These are phyloP conservation scores for Harpagus bidentatus DNA, from an alignment of 2,113 vertebrate species.

Conservation along the genomic window DNA sequence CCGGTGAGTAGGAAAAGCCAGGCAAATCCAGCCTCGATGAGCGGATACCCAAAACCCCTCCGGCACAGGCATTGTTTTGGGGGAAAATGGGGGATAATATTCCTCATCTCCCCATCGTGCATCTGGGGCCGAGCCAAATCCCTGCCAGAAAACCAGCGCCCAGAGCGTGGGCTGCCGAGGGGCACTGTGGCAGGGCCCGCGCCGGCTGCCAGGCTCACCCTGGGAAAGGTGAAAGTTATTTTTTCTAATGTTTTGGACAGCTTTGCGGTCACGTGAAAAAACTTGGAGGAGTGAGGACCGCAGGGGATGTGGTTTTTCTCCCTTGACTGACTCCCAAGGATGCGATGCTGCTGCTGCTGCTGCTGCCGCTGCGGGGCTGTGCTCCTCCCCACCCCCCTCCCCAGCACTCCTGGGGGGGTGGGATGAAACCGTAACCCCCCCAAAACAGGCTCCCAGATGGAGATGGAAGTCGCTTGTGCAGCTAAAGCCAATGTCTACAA, in stretches of 20 bases:
- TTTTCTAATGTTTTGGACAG: neutral
- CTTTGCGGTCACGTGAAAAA: neutral
- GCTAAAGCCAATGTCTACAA: neutral
- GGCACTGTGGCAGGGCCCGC: neutral
- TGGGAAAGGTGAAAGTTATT: neutral
- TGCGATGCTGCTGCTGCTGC: neutral
- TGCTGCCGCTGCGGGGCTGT: neutral
- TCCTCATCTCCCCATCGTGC: accelerated
- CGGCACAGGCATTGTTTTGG: accelerated
- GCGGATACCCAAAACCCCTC: neutral
- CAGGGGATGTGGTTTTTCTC: neutral
- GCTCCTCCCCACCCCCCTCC: neutral
- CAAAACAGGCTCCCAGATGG: neutral
- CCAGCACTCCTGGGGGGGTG: accelerated
- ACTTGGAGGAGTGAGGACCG: neutral
- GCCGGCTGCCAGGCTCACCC: neutral
- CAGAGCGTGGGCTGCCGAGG: accelerated
- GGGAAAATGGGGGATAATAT: accelerated
- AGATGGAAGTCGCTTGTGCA: neutral
- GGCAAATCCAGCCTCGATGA: neutral
- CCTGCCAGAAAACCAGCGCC: neutral
- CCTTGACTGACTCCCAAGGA: neutral
- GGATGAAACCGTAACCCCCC: neutral
- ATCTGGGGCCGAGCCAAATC: neutral
- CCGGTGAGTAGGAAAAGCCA: neutral